A percentile compares a stretch with the other conserved stretches of the same genome.
These are phyloP conservation scores for Acromyrmex charruanus DNA, from an alignment of 1,140 invertebrate species.

Conservation along the genomic window DNA sequence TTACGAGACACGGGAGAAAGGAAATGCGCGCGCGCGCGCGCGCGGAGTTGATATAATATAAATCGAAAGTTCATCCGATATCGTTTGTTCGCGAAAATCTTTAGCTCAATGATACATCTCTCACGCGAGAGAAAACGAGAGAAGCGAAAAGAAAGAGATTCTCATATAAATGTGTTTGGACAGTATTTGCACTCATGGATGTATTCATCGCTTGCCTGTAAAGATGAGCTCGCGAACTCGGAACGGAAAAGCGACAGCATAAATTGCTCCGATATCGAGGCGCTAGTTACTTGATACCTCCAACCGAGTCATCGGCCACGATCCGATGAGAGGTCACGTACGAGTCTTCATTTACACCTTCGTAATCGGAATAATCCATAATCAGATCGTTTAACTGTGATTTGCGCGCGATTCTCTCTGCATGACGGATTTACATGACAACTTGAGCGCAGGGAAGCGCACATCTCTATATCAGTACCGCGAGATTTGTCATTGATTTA, in stretches of 20 bases:
- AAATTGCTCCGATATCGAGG: conserved; percentile 59
- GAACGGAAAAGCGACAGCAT: conserved; percentile 60
- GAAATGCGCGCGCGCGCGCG: not conserved
- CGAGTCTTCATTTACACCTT: conserved; percentile 65
- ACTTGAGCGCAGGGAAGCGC: not conserved
- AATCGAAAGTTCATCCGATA: conserved; percentile 42
- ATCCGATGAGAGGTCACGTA: conserved; percentile 74
- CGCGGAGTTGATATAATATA: not conserved
- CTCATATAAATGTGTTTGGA: conserved; percentile 6
- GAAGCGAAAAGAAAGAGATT: conserved; percentile 18
- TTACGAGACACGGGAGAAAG: conserved; percentile 30
- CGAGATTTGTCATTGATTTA: not conserved
- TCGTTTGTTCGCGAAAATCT: conserved; percentile 47
- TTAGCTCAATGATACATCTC: conserved; percentile 42
- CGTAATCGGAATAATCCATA: conserved; percentile 62
- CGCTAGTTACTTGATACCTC: conserved; percentile 67
- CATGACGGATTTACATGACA: not conserved
- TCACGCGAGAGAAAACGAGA: not conserved
- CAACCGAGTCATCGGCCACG: conserved; percentile 49
- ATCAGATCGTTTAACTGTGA: conserved; percentile 47
- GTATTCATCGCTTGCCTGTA: conserved; percentile 18
- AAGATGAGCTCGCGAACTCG: conserved; percentile 26
- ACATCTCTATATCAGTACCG: not conserved
- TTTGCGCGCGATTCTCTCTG: conserved; percentile 30
- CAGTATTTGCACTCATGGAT: conserved; percentile 40